Base-by-base conservation (phyloP, 2,888 invertebrate genomes). In the Pachydiplax longipennis region DNA sequence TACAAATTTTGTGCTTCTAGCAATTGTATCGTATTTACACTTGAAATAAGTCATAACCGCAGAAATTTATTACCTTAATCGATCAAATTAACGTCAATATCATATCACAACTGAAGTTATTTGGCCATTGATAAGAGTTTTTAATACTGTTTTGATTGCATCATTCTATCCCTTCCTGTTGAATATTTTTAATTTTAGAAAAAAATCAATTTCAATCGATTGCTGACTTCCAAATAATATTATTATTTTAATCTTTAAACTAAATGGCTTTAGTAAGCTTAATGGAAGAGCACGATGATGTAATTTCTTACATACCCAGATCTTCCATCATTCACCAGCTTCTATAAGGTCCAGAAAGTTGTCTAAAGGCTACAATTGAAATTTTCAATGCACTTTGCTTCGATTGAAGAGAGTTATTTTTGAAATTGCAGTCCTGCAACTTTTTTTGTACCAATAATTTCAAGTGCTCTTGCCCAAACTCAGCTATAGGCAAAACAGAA, bases 391-490 rank as follows among this genome's bases (percentile, higher is more conserved):
- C 61, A 35, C 35, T 65, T 61, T 61, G 37, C 61, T 37, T 40
- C 40, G 3, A 53, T 53, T 4, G 25, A 83, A 10, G 83, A 35
- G 18, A 87, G 37, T 87, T 87, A n/a, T 40, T 87, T 87, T 48
- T 35, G 44, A 58, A 31, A 61, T 58, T 58, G 37, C 37, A 35
- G 35, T 61, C 37, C 37, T 87, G 61, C 58, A 87, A n/a, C n/a
- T 31, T 31, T 61, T 40, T 87, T 87, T 87, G 87, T 87, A 87
- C 87, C 87, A 65, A 87, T 65, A 40, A 61, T 37, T 37, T 61
- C 87, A 87, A 87, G 87, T 65, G 87, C 87, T 87, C 87, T 87
- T 87, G 87, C n/a, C 37, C 87, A 87, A 87, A 87, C 87, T 87
- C 87, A 87, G 87, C 87, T 87, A 22, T 22, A 18, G 22, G 53